phyloP scores from a whole-genome alignment of 1,140 invertebrate species.

The Bemisia tabaci region DNA sequence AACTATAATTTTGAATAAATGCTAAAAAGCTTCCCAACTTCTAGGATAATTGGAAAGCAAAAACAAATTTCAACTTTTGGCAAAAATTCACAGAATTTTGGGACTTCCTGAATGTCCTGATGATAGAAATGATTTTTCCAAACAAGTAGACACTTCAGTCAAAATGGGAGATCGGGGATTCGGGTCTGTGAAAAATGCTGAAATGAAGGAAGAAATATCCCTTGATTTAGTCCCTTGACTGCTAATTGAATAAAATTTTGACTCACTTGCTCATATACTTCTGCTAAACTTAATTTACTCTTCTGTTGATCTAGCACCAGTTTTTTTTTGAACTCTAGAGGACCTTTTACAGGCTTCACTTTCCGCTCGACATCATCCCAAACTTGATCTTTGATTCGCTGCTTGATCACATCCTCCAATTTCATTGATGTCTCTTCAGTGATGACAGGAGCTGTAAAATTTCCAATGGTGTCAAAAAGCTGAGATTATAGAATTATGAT shows the following conservation, averaged over 20 bases:
- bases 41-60: too few relatives aligned
- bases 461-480: conserved; percentile 3
- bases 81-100: neutral
- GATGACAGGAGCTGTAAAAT: conserved; percentile 57
- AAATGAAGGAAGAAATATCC: too few relatives aligned
- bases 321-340: conserved; percentile 78
- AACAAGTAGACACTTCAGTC: too few relatives aligned
- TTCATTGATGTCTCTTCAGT: conserved; percentile 76
- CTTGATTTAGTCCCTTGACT: too few relatives aligned
- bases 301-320: conserved; percentile 87
- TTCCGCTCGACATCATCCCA: conserved; percentile 93
- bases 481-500: neutral
- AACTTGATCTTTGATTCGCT: conserved; percentile 83
- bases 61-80: neutral
- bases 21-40: too few relatives aligned
- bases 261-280: conserved; percentile 77
- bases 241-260: too few relatives aligned
- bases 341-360: conserved; percentile 69
- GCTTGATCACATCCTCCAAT: conserved; percentile 81
- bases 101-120: too few relatives aligned
- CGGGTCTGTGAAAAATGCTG: too few relatives aligned
- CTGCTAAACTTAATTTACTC: conserved; percentile 82
- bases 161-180: too few relatives aligned
- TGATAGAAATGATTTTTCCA: too few relatives aligned
- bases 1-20: too few relatives aligned